Conservation (phyloP, 2,888 invertebrate species). For the Cartodere bifasciata region DNA sequence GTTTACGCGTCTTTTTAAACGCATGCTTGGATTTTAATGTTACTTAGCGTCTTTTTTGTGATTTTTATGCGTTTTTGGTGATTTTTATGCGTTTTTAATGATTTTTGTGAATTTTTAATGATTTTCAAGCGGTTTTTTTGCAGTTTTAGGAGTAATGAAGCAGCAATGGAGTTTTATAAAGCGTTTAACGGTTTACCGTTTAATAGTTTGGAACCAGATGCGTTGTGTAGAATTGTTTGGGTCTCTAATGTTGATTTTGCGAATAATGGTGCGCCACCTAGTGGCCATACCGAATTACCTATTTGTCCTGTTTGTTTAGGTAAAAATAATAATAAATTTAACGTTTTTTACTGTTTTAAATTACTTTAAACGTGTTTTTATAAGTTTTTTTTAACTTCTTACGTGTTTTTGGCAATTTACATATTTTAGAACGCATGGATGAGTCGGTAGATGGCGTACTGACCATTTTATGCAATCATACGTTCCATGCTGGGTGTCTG, state of each 20-base stretch:
- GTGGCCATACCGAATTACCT: conserved; percentile 87
- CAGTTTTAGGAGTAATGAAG: conserved; percentile 57
- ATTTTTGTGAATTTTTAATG: too few species aligned
- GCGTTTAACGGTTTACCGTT: conserved; percentile 88
- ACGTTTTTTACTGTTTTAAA: too few species aligned
- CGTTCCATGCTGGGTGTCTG: conserved; percentile 91
- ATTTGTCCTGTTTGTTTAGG: conserved; percentile 90
- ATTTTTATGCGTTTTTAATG: too few species aligned
- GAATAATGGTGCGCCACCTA: conserved; percentile 51
- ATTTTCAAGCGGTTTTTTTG: too few species aligned
- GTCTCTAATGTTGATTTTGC: conserved; percentile 86
- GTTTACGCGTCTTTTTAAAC: too few species aligned
- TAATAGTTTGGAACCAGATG: conserved; percentile 85
- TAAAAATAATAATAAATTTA: too few species aligned
- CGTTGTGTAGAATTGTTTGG: conserved; percentile 88
- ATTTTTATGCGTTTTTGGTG: too few species aligned
- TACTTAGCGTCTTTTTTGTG: too few species aligned
- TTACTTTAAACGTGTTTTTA: too few species aligned
- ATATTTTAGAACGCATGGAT: conserved; percentile 81
- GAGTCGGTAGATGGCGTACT: conserved; percentile 96
- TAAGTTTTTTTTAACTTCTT: too few species aligned
- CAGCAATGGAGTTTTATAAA: conserved; percentile 84
- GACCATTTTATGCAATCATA: conserved; percentile 96
- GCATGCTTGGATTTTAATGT: background rate
- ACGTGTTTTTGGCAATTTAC: too few species aligned